Percentiles rank a stretch among this genome's conserved stretches.
phyloP scores from a whole-genome alignment of 2,888 invertebrate species.

The Thumatha senex region DNA sequence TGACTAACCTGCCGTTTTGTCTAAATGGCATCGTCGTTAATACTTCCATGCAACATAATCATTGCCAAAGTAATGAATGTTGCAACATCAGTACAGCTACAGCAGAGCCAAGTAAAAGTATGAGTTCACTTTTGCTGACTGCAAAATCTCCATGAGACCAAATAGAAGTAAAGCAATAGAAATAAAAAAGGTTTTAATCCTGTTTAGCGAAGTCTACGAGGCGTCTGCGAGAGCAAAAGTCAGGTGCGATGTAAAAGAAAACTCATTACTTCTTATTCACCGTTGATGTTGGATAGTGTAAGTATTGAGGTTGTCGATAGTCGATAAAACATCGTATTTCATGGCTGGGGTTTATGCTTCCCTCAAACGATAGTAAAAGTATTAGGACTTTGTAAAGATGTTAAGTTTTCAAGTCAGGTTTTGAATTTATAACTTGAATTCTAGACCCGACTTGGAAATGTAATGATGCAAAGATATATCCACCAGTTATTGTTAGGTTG shows the following conservation, averaged over 20 bases:
- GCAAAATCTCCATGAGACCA: constrained; percentile 20
- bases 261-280: constrained; percentile 80
- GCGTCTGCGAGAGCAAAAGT: constrained; percentile 65
- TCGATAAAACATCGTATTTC: constrained; percentile 29
- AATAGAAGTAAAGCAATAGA: constrained; percentile 44
- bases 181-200: constrained; percentile 74
- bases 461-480: too few relatives aligned
- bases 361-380: neutral
- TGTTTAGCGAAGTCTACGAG: constrained; percentile 67
- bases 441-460: too few relatives aligned
- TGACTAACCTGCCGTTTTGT: too few relatives aligned
- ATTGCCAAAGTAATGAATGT: constrained; percentile 10
- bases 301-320: constrained; percentile 47
- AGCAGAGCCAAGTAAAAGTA: too few relatives aligned
- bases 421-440: too few relatives aligned
- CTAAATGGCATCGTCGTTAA: too few relatives aligned
- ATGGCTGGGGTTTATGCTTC: neutral
- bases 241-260: constrained; percentile 77
- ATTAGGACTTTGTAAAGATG: neutral
- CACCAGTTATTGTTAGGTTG: too few relatives aligned
- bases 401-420: too few relatives aligned
- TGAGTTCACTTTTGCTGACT: neutral
- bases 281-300: constrained; percentile 51
- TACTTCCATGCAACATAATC: constrained; percentile 13
- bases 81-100: too few relatives aligned